A percentile compares a stretch with the other conserved stretches of the same genome.
Conservation (phyloP, 2,888 invertebrate genomes). For the Pemphredon lugubris region DNA sequence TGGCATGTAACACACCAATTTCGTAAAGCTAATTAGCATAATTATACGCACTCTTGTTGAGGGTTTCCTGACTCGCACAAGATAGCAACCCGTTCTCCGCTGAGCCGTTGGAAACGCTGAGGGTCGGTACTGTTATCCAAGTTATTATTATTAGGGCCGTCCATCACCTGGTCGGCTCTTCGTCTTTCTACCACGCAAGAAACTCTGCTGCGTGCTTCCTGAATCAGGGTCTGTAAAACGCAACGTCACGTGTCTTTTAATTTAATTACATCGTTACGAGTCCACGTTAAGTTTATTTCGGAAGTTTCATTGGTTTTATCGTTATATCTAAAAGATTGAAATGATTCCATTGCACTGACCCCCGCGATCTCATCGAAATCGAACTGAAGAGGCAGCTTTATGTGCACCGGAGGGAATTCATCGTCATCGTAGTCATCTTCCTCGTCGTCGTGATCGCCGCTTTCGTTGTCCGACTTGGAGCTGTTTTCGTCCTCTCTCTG, state of each 20-base stretch:
- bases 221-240: conserved; percentile 80
- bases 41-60: conserved; percentile 82
- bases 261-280: no score
- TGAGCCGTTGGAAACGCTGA: conserved; percentile 85
- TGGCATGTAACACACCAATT: background rate
- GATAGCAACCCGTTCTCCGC: conserved; percentile 93
- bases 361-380: conserved; percentile 92
- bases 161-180: conserved; percentile 91
- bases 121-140: conserved; percentile 90
- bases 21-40: background rate
- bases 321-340: no score
- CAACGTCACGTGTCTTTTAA: background rate
- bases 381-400: conserved; percentile 90
- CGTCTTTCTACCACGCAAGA: conserved; percentile 95
- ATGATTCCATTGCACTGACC: conserved; percentile 71
- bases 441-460: conserved; percentile 81
- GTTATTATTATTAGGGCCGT: conserved; percentile 87
- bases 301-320: no score
- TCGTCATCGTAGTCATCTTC: conserved; percentile 82
- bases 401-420: conserved; percentile 83
- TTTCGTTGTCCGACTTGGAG: conserved; percentile 84
- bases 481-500: conserved; percentile 79
- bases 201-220: conserved; percentile 87
- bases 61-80: conserved; percentile 91
- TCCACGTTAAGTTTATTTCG: no score